Evolutionary conservation across 2,113 vertebrate genomes (phyloP), one percentile per base, ranked within the genome.

Genomic region (Muntiacus muntjak): DNA sequence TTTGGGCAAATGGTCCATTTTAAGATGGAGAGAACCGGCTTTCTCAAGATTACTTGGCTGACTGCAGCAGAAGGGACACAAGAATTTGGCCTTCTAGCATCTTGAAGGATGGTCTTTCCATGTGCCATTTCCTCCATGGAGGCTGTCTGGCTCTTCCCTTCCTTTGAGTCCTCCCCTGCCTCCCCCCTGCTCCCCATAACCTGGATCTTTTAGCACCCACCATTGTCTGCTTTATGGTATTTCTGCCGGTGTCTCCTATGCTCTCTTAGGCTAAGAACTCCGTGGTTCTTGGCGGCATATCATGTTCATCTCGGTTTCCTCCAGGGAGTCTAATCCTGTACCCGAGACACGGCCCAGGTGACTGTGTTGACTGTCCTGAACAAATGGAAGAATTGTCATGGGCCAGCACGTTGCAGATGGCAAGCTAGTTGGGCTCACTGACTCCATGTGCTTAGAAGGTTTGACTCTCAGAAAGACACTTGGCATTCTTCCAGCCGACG

Each of bases 1-100:
- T 92, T 81, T 64, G 23, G 74, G 81, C 84, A 78, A 94, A 76
- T 60, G 64, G 54, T 74, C 54, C 74, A 5, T 91, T 94, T 92
- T 45, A 26, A 93, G 89, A 90, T 3, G 25, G 82, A 64, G 40
- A 54, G 74, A 76, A 91, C 33, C 19, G 47, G 15, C 43, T 95
- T 67, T 85, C 50, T 94, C 15, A 5, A 1, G 74, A 40, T 89
- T 52, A 11, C 85, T 33, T 4, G 4, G 17, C 52, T 47, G 88
- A 36, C 4, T 19, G 19, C 12, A 36, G 88, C 58, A 6, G n/a
- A 36, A 57, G 76, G 47, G 55, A 6, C 14, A 25, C 2, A 13
- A 55, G 57, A 19, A 43, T 26, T 5, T 28, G 60, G 55, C 21
- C 62, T 58, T 67, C 85, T 45, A 17, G 0, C 1, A 0, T 58